phyloP scores from a whole-genome alignment of 92 coral and sea anemone genomes.

The Heteractis magnifica region DNA sequence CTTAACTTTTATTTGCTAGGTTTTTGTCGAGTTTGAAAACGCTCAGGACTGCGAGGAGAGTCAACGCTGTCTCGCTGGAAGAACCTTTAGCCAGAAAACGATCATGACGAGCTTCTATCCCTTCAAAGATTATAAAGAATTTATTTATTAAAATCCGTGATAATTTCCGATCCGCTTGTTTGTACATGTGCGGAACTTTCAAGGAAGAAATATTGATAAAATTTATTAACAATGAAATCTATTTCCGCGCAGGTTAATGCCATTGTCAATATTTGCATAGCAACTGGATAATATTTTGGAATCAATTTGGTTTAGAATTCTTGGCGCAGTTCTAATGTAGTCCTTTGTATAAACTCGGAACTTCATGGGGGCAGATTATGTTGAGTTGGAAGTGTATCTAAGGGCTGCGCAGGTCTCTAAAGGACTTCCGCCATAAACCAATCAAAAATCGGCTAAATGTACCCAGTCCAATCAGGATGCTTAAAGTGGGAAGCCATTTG shows the following conservation, averaged over 20 bases:
- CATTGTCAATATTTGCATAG: conserved; percentile 4
- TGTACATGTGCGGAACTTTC: not conserved
- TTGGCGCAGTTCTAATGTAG: not conserved
- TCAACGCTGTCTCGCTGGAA: conserved; percentile 54
- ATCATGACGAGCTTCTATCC: conserved; percentile 62
- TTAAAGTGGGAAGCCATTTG: not conserved
- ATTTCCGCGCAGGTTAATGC: not conserved
- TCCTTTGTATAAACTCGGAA: not conserved
- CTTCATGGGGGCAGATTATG: not conserved
- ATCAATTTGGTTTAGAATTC: not conserved
- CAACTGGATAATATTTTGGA: not conserved
- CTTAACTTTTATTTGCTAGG: conserved; percentile 25
- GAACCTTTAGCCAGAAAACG: conserved; percentile 51
- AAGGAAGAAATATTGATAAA: not conserved
- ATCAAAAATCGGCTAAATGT: not conserved
- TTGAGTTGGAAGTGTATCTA: not conserved
- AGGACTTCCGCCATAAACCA: not conserved
- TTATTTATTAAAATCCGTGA: not conserved
- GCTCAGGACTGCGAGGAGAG: conserved; percentile 68
- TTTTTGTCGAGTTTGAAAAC: conserved; percentile 57
- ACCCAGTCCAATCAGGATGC: not conserved
- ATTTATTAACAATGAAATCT: not conserved
- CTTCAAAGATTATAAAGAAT: not conserved
- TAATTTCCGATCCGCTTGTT: conserved; percentile 5
- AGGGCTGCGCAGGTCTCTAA: not conserved